Evolutionary conservation across 2,888 invertebrate genomes (phyloP).

Genomic region (Rotaria magnacalcarata): DNA sequence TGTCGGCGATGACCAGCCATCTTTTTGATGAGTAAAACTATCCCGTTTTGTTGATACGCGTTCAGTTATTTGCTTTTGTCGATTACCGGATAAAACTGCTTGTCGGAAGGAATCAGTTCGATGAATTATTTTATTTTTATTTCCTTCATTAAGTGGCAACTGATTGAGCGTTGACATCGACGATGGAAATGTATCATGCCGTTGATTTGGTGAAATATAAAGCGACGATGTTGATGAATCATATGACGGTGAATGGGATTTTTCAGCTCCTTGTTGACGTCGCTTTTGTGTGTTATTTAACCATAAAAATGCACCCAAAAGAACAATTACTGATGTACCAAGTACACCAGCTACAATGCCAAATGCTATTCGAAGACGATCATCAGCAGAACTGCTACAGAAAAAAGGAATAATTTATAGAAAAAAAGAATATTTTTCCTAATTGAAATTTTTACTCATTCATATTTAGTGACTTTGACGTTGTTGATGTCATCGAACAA

Average conservation of each 20-base stretch:
- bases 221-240: not conserved
- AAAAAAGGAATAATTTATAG: not conserved
- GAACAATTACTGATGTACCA: not conserved
- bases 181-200: not conserved
- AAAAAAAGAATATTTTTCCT: not conserved
- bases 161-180: not conserved
- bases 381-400: not conserved
- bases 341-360: not conserved
- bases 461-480: not conserved
- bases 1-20: not conserved
- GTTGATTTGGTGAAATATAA: not conserved
- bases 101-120: not conserved
- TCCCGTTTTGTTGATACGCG: conserved; percentile 1
- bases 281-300: not conserved
- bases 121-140: not conserved
- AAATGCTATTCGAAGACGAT: not conserved
- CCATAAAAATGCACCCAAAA: not conserved
- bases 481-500: not conserved
- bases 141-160: not conserved
- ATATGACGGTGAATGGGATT: not conserved
- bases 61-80: not conserved
- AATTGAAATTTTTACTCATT: not conserved
- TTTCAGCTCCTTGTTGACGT: not conserved
- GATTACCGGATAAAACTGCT: not conserved
- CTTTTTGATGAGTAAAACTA: not conserved